A percentile compares a stretch with the other conserved stretches of the same genome.
These are phyloP conservation scores for Serinus canaria DNA, from an alignment of 2,113 vertebrate species.

Conservation along the genomic window DNA sequence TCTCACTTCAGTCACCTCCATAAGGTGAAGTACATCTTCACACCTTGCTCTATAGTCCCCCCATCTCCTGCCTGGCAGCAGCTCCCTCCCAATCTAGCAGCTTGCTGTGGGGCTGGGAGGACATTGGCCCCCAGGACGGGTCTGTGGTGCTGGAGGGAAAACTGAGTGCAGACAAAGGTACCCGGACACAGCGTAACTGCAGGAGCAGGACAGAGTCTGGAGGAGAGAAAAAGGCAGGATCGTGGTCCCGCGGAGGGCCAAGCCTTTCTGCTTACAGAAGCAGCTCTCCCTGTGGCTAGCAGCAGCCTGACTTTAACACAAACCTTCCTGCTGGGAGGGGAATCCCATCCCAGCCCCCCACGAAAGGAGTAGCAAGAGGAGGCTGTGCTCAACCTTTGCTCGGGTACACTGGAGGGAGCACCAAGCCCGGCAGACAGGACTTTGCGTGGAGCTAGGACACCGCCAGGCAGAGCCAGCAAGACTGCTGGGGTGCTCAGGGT, in stretches of 20 bases:
- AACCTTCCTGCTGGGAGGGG: not conserved
- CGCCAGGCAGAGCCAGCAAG: not conserved
- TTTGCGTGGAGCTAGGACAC: not conserved
- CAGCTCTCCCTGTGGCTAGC: not conserved
- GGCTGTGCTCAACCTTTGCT: not conserved
- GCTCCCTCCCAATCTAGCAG: not conserved
- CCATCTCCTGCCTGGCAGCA: not conserved
- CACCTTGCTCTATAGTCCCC: not conserved
- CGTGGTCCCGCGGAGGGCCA: fast-evolving
- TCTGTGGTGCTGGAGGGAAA: not conserved
- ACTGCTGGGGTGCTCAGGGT: fast-evolving
- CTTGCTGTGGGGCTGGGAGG: not conserved
- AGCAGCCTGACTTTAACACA: not conserved
- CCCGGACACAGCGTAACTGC: not conserved
- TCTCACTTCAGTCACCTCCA: fast-evolving
- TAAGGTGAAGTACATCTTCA: not conserved
- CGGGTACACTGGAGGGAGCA: not conserved
- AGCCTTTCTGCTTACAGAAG: not conserved
- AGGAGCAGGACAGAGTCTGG: not conserved
- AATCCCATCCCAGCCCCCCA: not conserved
- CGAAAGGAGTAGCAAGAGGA: not conserved
- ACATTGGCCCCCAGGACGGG: fast-evolving
- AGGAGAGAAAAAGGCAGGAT: not conserved
- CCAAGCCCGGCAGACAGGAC: not conserved
- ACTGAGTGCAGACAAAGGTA: not conserved